phyloP scores from a whole-genome alignment of 2,113 vertebrate species.

The Xerus inauris region DNA sequence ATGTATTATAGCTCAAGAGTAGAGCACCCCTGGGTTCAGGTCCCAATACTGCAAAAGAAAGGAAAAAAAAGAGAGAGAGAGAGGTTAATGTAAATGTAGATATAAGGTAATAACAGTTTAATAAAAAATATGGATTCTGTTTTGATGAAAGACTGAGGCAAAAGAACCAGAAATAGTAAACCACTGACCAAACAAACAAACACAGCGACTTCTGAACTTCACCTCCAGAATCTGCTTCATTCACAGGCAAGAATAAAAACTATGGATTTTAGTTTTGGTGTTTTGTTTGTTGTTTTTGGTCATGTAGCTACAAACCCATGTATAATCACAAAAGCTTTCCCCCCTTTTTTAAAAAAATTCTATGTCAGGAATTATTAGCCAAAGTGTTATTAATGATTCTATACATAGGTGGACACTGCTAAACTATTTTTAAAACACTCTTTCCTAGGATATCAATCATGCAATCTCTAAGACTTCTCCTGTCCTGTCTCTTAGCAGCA shows the following conservation, averaged over 20 bases:
- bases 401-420: neutral
- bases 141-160: neutral
- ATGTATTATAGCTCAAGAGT: too few species aligned
- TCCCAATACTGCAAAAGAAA: too few species aligned
- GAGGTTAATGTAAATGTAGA: neutral
- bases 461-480: neutral
- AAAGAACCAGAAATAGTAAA: conserved; percentile 23
- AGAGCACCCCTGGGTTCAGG: too few species aligned
- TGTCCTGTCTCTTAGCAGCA: neutral
- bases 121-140: neutral
- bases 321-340: neutral
- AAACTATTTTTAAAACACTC: neutral
- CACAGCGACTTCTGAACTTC: neutral
- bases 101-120: neutral
- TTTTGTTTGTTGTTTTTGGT: neutral
- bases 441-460: neutral
- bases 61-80: too few species aligned
- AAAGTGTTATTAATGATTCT: neutral
- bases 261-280: neutral
- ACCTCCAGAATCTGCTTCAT: neutral
- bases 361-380: neutral
- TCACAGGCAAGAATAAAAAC: neutral
- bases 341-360: neutral
- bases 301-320: neutral
- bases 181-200: neutral